Base-by-base conservation (phyloP, 2,113 vertebrate genomes). In the Ochotona curzoniae region DNA sequence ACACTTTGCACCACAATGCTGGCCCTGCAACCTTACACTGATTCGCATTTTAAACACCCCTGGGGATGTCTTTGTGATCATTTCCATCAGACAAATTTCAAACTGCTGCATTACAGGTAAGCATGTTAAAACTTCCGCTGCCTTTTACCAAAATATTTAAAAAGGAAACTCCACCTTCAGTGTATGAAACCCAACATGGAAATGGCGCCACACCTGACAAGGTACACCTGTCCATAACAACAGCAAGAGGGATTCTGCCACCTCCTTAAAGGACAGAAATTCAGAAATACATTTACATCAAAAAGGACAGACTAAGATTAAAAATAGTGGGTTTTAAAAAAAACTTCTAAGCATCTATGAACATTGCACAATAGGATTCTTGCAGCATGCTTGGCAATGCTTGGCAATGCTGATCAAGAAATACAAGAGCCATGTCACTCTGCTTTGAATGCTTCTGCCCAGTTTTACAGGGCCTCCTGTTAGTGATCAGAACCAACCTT, bases 201-300 rank as follows among this genome's bases (percentile, higher is more conserved):
- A 71, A 81, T 44, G 13, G 8, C 9, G 67, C 0, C 54, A 11
- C 35, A 14, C 35, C 18, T 14, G 28, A 21, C 32, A 26, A n/a
- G 63, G 47, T 57, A n/a, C 49, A 35, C 2, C 17, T 87, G 12
- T 26, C 1, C 35, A 63, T 1, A 66, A 60, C 12, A 70, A 61
- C 10, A 1, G 32, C 13, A 76, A 70, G 28, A 64, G 25, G 26
- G 18, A 66, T 60, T 70, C 15, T 51, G 21, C 60, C 18, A 35
- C 32, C 44, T 87, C 66, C 47, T 69, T 10, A 26, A 78, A 82
- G 49, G 25, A 8, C 51, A 90, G 23, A 86, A 57, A 32, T 35
- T 20, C 18, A 92, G 21, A 95, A 88, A 73, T 64, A 90, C 38
- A 73, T 51, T 93, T 49, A 60, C 9, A 82, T 28, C 23, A 54